Conservation (phyloP, 1,140 invertebrate genomes). For the Eurosta solidaginis region DNA sequence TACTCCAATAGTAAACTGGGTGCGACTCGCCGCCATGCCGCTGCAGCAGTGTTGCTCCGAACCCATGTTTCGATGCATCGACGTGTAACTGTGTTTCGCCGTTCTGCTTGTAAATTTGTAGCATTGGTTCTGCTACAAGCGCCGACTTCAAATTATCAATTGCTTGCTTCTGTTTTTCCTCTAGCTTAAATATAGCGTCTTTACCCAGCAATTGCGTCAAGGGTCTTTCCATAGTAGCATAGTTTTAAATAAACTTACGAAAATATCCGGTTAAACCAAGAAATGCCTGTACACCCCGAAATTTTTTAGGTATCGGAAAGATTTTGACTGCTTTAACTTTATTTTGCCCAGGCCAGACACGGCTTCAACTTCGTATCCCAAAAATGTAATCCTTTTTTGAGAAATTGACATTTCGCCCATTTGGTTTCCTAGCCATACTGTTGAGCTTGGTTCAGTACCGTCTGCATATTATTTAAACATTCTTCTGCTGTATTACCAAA, state of each 20-base stretch:
- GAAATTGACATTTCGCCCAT: constrained; percentile 59
- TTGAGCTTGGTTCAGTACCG: too few species aligned
- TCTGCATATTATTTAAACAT: constrained; percentile 38
- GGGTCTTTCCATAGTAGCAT: constrained; percentile 37
- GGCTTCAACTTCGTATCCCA: constrained; percentile 41
- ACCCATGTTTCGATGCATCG: constrained; percentile 34
- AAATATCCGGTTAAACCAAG: constrained; percentile 36
- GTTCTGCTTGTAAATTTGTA: background rate
- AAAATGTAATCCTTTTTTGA: constrained; percentile 51
- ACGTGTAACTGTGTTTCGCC: constrained; percentile 20
- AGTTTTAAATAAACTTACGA: constrained; percentile 42
- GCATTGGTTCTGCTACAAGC: background rate
- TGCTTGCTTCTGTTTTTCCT: background rate
- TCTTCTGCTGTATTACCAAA: background rate
- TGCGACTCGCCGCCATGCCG: constrained; percentile 8
- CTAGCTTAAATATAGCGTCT: background rate
- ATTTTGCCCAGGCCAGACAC: constrained; percentile 42
- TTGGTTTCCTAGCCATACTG: constrained; percentile 50
- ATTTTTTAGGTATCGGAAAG: constrained; percentile 40
- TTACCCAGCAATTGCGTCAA: constrained; percentile 4
- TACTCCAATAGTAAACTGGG: constrained; percentile 41
- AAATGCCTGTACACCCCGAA: background rate
- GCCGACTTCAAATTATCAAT: background rate
- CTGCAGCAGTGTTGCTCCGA: constrained; percentile 39
- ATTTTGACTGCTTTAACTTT: constrained; percentile 48